Evolutionary conservation across 2,113 vertebrate genomes (phyloP).

Genomic region (Seriola rivoliana): DNA sequence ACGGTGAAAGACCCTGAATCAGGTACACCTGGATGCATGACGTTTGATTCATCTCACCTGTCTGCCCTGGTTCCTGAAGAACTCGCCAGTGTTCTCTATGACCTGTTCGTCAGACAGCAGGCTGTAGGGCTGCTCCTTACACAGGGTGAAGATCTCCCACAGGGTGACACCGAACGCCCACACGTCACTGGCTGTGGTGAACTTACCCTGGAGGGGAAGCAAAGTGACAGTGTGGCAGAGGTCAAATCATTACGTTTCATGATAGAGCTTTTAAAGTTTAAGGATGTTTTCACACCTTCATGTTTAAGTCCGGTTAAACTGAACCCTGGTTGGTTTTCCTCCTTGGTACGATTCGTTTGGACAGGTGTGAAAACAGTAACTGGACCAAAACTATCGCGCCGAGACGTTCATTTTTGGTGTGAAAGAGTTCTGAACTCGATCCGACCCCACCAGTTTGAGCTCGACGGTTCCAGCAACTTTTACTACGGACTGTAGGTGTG

Average conservation of each 20-base stretch:
- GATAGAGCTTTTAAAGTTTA: neutral
- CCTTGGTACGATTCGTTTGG: no score
- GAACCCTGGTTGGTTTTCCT: no score
- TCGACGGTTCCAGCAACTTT: no score
- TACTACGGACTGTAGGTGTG: no score
- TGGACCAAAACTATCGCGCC: no score
- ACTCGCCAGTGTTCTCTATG: constrained; percentile 91
- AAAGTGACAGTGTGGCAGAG: neutral
- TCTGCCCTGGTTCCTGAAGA: constrained; percentile 91
- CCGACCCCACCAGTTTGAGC: no score
- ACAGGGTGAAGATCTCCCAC: constrained; percentile 91
- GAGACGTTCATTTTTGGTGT: no score
- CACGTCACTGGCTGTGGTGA: constrained; percentile 89
- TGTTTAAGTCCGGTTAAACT: no score
- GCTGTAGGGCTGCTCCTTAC: constrained; percentile 90
- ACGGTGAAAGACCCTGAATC: neutral
- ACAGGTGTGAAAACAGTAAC: no score
- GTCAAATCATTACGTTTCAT: fast-evolving
- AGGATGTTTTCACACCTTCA: no score
- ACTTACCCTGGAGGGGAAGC: constrained; percentile 84
- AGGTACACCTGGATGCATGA: neutral
- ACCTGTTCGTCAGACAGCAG: constrained; percentile 90
- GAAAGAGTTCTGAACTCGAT: no score
- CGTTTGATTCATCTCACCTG: constrained; percentile 78
- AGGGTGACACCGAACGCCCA: constrained; percentile 90